Evolutionary conservation across 2,888 invertebrate species (phyloP), one percentile per base, ranked within the genome.

Genomic region (Rugalucina vietnamica): DNA sequence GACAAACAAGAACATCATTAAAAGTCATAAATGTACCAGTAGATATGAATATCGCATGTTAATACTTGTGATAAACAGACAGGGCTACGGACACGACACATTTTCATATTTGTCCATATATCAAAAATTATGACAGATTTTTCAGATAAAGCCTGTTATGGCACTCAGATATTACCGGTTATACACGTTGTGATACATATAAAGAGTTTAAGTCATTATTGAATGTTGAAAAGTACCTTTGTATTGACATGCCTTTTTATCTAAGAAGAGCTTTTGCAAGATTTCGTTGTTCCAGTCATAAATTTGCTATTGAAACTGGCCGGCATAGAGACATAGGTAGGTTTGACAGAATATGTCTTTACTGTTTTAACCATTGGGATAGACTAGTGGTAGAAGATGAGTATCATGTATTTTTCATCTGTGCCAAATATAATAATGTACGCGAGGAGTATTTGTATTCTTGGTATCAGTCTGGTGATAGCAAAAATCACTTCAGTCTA

Each of bases 231-330:
- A 79, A 65, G 36, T 79, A 79, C 69, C 54, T 79, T 37, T 74
- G 39, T 14, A 69, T 65, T 29, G 79, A 74, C 37, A 72, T 79
- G 32, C 70, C 74, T 27, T 57, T 49, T 60, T 74, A 37, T 32
- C 37, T 54, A 27, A 79, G 65, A 57, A 73, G 49, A 39, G 73
- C 79, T 50, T 37, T 79, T 21, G 57, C 74, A 60, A n/a, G 74
- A 24, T 79, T 79, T 50, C 21, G 79, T 37, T 79, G 79, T 69
- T 74, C 73, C 12, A 79, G 69, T 39, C 74, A 74, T 24, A 74
- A 79, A 36, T 32, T 79, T 24, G 49, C 32, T 21, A 80, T 75
- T 49, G 74, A 75, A 36, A 14, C 43, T 34, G 80, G 80, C 49
- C 65, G 80, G 14, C 65, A 74, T 29, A 39, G 32, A 57, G 57